Evolutionary conservation across 2,113 vertebrate genomes (phyloP).

Genomic region (Nettapus auritus): DNA sequence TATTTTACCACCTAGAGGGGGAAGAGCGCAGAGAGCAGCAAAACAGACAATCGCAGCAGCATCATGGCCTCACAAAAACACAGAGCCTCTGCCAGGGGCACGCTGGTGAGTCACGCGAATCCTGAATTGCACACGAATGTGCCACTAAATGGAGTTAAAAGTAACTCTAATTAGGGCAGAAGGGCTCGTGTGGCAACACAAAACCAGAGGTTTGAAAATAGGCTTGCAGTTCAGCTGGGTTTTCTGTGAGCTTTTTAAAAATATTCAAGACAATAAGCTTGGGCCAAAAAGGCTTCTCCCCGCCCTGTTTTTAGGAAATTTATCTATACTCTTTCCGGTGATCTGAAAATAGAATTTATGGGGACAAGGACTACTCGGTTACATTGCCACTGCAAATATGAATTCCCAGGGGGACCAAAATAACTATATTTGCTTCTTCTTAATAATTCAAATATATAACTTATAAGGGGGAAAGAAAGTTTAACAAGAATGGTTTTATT

Average conservation of each 20-base stretch:
- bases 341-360: slow-evolving; percentile 2
- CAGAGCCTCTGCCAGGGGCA: not conserved
- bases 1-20: not conserved
- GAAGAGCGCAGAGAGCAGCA: not conserved
- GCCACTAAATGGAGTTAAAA: not conserved
- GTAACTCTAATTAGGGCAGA: not conserved
- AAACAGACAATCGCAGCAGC: not conserved
- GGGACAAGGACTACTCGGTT: not conserved
- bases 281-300: not conserved
- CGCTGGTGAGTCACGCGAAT: too few relatives aligned
- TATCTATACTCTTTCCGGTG: not conserved
- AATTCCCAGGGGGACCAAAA: not conserved
- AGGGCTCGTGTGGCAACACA: not conserved
- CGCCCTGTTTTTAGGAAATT: not conserved
- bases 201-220: not conserved
- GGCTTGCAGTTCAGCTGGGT: not conserved
- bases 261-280: not conserved
- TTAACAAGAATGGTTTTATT: not conserved
- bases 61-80: not conserved
- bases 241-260: not conserved
- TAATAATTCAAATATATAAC: not conserved
- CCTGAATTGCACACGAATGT: not conserved
- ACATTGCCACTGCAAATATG: not conserved
- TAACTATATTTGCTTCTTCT: not conserved
- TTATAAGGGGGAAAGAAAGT: not conserved